Conservation (phyloP, 2,888 invertebrate genomes). For the Antheraea assamensis region DNA sequence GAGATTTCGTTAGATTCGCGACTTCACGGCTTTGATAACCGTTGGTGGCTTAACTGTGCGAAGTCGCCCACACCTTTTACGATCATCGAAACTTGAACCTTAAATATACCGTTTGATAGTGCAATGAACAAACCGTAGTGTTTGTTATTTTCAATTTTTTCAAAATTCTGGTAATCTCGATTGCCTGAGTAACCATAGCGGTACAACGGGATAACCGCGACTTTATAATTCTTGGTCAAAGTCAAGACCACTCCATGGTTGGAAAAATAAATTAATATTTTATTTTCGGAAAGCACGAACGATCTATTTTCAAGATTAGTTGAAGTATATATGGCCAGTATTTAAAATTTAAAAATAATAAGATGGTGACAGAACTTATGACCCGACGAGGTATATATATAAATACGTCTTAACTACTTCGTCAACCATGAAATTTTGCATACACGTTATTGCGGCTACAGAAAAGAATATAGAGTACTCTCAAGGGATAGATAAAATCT, state of each 20-base stretch:
- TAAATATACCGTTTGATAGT: background rate
- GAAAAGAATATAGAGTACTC: no score
- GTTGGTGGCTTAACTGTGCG: background rate
- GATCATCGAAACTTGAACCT: background rate
- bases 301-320: background rate
- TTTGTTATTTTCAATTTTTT: background rate
- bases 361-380: no score
- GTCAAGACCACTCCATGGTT: background rate
- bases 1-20: background rate
- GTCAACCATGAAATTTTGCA: no score
- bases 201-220: background rate
- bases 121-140: background rate
- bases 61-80: background rate
- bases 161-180: background rate
- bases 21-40: background rate
- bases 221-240: background rate
- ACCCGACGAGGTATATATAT: no score
- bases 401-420: no score
- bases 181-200: background rate
- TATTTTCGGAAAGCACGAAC: background rate
- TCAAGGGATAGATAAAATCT: no score
- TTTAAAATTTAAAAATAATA: no score
- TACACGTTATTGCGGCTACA: no score
- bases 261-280: no score
- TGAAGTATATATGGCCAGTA: background rate